These are phyloP conservation scores for Eubucco bourcierii DNA, from an alignment of 2,113 vertebrate genomes.

Conservation along the genomic window DNA sequence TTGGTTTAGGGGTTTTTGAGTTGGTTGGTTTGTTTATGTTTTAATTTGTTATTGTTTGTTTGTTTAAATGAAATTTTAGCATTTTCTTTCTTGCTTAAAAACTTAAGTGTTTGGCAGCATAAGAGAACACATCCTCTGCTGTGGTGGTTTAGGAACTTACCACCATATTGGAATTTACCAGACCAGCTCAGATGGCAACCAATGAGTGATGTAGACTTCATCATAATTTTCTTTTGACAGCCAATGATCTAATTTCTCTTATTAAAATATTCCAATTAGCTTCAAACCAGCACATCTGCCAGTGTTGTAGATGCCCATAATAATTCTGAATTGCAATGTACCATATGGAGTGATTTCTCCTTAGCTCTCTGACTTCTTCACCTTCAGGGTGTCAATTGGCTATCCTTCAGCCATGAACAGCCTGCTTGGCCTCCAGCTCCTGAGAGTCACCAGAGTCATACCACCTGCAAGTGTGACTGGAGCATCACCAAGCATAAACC, in stretches of 20 bases:
- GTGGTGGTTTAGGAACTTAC: no score
- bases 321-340: neutral
- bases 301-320: no score
- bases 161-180: no score
- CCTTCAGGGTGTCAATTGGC: fast-evolving
- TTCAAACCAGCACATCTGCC: no score
- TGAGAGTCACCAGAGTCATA: fast-evolving
- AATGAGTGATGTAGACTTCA: no score
- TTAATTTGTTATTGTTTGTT: neutral
- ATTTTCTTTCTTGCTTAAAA: neutral
- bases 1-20: no score
- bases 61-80: neutral
- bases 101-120: neutral
- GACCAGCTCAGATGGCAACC: no score
- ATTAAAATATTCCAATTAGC: no score
- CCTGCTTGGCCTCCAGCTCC: neutral
- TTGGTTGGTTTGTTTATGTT: no score
- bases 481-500: neutral
- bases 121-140: neutral
- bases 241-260: no score
- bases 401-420: neutral
- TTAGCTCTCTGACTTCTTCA: neutral
- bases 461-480: neutral
- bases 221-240: no score
- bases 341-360: neutral